Base-by-base conservation (phyloP, 2,797 vertebrate species). In the Sciurus vulgaris region DNA sequence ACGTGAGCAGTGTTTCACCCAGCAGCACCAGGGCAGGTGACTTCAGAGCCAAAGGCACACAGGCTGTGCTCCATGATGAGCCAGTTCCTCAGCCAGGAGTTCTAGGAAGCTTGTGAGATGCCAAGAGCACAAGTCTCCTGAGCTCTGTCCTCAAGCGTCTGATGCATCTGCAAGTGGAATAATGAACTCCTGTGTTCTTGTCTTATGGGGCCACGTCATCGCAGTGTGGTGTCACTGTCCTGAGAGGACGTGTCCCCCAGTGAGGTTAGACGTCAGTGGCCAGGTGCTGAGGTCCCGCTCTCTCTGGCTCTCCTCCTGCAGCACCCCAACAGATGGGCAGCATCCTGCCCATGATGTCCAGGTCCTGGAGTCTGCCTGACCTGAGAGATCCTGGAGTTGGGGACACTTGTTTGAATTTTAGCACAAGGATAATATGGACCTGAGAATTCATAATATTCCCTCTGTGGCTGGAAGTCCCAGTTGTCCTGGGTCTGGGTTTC, bases 61-160 rank as follows among this genome's bases (percentile, higher is more conserved):
- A 8, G 15, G 15, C 1, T 28, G 7, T 3, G 15, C 7, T 6
- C 14, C 3, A 35, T 70, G 2, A 1, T 11, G 13, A 44, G 28
- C 8, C n/a, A 33, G 47, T 51, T n/a, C 38, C 20, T 20, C 35
- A 61, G 8, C 35, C 49, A 59, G 9, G 3, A 3, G 4, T 20
- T 69, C 33, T 2, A 33, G 7, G 65, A 74, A 20, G 56, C 56
- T 54, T 76, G 59, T 28, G 20, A n/a, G 69, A 14, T 28, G 47
- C 18, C 5, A 7, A 78, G 28, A 13, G 8, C 13, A 2, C 8
- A 8, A 33, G 41, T 14, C 51, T 49, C 65, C n/a, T 9, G 28
- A 28, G 30, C 22, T 24, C 22, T 78, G 73, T 35, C 67, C 30
- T 44, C 26, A 5, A 18, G n/a, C 77, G 4, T 93, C 35, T 5